These are phyloP conservation scores for Hippocampus guttulatus DNA, from an alignment of 2,113 vertebrate genomes.

Conservation along the genomic window DNA sequence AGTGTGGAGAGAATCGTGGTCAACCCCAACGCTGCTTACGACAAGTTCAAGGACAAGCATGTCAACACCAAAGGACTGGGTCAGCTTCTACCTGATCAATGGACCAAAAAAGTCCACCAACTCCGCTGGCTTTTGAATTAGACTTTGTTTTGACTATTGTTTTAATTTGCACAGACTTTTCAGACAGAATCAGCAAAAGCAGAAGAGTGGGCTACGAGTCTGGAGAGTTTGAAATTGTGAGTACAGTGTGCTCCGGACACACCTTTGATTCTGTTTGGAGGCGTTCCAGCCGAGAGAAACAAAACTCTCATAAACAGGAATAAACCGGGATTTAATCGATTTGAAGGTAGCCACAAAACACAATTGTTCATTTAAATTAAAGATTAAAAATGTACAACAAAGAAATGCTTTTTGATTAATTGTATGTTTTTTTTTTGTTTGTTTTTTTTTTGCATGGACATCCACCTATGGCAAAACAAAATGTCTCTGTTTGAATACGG, in stretches of 20 bases:
- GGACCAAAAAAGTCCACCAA: background rate
- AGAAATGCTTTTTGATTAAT: too few relatives aligned
- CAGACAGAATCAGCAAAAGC: conserved; percentile 85
- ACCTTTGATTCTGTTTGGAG: background rate
- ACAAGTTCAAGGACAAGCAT: conserved; percentile 96
- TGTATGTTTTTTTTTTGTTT: too few relatives aligned
- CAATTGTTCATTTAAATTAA: too few relatives aligned
- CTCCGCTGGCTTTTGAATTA: background rate
- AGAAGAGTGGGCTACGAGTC: conserved; percentile 89
- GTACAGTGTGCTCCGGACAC: conserved; percentile 39
- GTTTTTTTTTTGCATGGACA: background rate
- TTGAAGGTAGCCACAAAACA: too few relatives aligned
- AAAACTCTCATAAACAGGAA: background rate
- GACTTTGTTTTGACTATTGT: background rate
- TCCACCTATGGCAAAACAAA: background rate
- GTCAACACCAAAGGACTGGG: conserved; percentile 87
- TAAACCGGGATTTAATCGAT: too few relatives aligned
- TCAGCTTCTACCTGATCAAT: conserved; percentile 59
- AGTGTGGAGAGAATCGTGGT: conserved; percentile 96
- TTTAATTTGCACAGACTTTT: conserved; percentile 80
- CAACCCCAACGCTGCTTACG: conserved; percentile 94
- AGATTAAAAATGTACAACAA: too few relatives aligned
- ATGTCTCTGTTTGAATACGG: background rate
- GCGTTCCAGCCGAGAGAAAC: background rate
- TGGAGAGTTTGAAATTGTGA: conserved; percentile 90